Conservation (phyloP, 1,140 invertebrate genomes). For the Drosophila littoralis region DNA sequence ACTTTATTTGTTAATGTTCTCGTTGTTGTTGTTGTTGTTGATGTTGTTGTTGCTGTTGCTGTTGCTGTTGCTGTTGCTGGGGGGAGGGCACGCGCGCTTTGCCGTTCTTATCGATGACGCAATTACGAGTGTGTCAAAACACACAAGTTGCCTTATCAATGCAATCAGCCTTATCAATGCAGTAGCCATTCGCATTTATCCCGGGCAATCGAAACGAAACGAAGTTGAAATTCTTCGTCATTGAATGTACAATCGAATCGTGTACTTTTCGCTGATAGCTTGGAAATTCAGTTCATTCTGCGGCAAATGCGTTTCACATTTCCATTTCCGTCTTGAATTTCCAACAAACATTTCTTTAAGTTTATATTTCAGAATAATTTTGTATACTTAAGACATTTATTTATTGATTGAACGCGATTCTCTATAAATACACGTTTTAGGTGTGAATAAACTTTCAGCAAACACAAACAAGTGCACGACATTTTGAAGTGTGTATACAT, state of each 20-base stretch:
- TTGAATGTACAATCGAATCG: constrained; percentile 2
- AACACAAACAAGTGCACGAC: too few relatives aligned
- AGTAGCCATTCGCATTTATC: constrained; percentile 13
- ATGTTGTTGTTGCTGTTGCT: constrained; percentile 3
- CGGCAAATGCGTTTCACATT: neutral
- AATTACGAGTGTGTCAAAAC: constrained; percentile 21
- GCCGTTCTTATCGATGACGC: constrained; percentile 60
- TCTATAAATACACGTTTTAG: neutral
- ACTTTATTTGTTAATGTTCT: constrained; percentile 23
- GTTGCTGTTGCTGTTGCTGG: neutral
- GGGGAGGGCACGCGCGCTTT: constrained; percentile 15
- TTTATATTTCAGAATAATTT: neutral
- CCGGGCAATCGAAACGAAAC: neutral
- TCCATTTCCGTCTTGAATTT: too few relatives aligned
- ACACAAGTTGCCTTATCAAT: constrained; percentile 37
- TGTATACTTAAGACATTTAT: neutral
- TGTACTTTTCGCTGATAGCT: neutral
- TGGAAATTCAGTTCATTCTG: neutral
- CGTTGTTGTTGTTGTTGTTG: constrained; percentile 5
- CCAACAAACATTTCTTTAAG: neutral
- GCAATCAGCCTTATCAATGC: constrained; percentile 30
- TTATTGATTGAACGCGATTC: neutral
- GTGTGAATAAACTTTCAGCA: too few relatives aligned
- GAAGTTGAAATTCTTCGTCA: neutral
- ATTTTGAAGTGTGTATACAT: too few relatives aligned